Evolutionary conservation across 2,888 invertebrate genomes (phyloP), one percentile per base, ranked within the genome.

Genomic region (Drosophila monieri): DNA sequence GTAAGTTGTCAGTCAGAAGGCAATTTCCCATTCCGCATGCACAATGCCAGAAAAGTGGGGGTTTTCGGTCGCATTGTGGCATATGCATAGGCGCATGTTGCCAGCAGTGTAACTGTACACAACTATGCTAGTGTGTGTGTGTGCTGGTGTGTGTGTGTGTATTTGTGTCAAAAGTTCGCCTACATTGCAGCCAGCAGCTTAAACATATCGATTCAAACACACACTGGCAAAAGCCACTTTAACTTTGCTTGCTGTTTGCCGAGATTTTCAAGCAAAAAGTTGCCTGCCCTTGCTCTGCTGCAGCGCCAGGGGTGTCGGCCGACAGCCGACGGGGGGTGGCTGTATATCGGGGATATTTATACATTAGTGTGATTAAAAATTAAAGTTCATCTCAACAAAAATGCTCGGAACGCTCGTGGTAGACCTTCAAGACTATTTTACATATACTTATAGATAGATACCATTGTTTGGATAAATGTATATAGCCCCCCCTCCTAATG

Each of bases 1-100:
- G 87, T 87, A 81, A 85, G 87, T 87, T 84, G 84, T 85, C 87
- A 84, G 81, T 84, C 81, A 81, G 85, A 53, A 74, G 77, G 75
- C 78, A 86, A 77, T 85, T 83, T 85, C 86, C 78, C 80, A 81
- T 83, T 83, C 76, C 61, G 64, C 84, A 72, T 80, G 80, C 78
- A 84, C 68, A 74, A 77, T 83, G 76, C 71, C 70, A 74, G 43
- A 30, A 21, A 12, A 21, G 18, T 15, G 23, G 41, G 39, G 12
- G 27, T 62, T 61, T 21, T 21, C n/a, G 25, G 21, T 43, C n/a
- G 73, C 64, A 71, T 64, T 78, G 66, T 66, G 60, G 67, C 85
- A 78, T 73, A 73, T 79, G 83, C 77, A 80, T 77, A 74, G 67
- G 80, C 80, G 53, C 85, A 66, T 51, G 14, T 44, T 37, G n/a